Conservation (phyloP, 2,113 vertebrate species). For the Heterotilapia buettikoferi region DNA sequence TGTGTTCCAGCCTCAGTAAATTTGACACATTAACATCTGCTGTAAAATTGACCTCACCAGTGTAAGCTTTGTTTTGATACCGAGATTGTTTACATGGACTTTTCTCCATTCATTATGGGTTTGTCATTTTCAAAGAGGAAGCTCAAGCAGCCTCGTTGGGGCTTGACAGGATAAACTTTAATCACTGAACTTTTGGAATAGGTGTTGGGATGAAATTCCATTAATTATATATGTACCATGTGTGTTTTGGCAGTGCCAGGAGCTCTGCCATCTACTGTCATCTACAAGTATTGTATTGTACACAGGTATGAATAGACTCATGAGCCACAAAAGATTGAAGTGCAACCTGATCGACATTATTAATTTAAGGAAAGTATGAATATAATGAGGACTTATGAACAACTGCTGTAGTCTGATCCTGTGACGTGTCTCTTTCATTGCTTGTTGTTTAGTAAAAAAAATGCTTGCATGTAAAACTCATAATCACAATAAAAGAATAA, state of each 20-base stretch:
- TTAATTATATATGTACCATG: not conserved
- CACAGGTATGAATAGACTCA: not conserved
- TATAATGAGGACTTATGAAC: not conserved
- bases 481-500: not conserved
- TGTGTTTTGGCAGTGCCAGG: not conserved
- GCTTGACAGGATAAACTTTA: not conserved
- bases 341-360: not conserved
- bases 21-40: too few relatives aligned
- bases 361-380: not conserved
- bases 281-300: not conserved
- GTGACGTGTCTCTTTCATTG: not conserved
- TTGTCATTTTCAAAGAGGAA: not conserved
- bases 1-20: too few relatives aligned
- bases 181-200: not conserved
- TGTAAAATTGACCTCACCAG: not conserved
- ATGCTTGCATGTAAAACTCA: not conserved
- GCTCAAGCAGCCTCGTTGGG: not conserved
- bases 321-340: not conserved
- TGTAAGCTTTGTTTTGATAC: not conserved
- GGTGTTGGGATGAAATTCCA: not conserved
- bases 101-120: not conserved
- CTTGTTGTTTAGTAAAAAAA: not conserved
- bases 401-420: not conserved
- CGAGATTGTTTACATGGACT: not conserved
- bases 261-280: not conserved